These are phyloP conservation scores for Florisuga fusca DNA, from an alignment of 2,797 vertebrate genomes.

Conservation along the genomic window DNA sequence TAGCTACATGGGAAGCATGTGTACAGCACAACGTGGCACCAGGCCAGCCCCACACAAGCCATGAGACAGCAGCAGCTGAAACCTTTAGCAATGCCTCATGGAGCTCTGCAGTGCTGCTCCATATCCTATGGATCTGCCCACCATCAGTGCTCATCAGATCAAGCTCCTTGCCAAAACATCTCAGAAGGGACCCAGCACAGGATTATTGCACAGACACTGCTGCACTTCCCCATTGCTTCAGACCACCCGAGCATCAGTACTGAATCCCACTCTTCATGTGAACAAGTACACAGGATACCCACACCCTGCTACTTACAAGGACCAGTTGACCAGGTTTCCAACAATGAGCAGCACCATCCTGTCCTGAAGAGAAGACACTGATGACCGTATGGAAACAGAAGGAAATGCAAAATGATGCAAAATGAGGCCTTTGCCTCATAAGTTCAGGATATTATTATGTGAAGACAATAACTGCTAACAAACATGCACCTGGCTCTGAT, in stretches of 20 bases:
- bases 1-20: not conserved
- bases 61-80: not conserved
- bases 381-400: not conserved
- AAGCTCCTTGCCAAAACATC: not conserved
- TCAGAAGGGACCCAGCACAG: not conserved
- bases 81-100: rapidly evolving
- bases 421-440: not conserved
- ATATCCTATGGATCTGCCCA: not conserved
- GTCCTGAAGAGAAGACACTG: slow-evolving; percentile 74
- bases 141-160: not conserved
- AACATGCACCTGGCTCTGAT: not conserved
- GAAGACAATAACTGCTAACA: not conserved
- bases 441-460: not conserved
- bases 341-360: slow-evolving; percentile 83
- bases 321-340: slow-evolving; percentile 85
- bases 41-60: not conserved
- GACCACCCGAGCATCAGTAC: not conserved
- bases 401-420: not conserved
- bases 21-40: not conserved
- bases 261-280: rapidly evolving
- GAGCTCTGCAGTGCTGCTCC: not conserved
- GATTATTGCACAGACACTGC: not conserved
- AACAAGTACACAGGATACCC: not conserved
- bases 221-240: not conserved
- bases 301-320: slow-evolving; percentile 79